Evolutionary conservation across 2,797 vertebrate genomes (phyloP).

Genomic region (Pseudomugil gertrudae): DNA sequence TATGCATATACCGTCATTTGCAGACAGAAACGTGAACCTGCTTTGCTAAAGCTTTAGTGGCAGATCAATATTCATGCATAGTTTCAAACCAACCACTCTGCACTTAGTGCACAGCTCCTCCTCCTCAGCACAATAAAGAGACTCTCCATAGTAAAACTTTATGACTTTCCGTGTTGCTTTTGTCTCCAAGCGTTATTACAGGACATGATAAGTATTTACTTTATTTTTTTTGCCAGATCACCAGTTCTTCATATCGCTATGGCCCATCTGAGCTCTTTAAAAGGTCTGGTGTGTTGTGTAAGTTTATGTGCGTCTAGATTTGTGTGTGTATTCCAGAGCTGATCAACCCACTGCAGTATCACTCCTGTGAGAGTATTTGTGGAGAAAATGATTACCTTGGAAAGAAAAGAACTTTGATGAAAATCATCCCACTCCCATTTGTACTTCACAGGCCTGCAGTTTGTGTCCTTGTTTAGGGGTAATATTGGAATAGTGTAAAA

Average conservation of each 20-base stretch:
- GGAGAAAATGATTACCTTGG: conserved; percentile 74
- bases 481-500: conserved; percentile 66
- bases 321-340: conserved; percentile 45
- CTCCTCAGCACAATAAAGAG: conserved; percentile 78
- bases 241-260: conserved; percentile 73
- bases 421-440: conserved; percentile 73
- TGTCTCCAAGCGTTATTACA: conserved; percentile 78
- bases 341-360: conserved; percentile 65
- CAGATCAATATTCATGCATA: conserved; percentile 54
- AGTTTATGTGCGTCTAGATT: conserved; percentile 24
- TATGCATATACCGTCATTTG: conserved; percentile 21
- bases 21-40: conserved; percentile 28
- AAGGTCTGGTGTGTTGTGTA: conserved; percentile 48
- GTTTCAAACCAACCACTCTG: conserved; percentile 34
- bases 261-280: conserved; percentile 76
- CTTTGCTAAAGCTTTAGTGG: conserved; percentile 18
- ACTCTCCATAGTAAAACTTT: conserved; percentile 78
- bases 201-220: conserved; percentile 72
- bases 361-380: conserved; percentile 70
- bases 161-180: conserved; percentile 73
- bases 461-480: conserved; percentile 61
- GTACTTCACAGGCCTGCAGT: conserved; percentile 52
- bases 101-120: conserved; percentile 54
- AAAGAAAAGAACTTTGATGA: conserved; percentile 76
- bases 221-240: conserved; percentile 77